Conservation (phyloP, 2,797 vertebrate genomes). For the Sebastes oblongus region DNA sequence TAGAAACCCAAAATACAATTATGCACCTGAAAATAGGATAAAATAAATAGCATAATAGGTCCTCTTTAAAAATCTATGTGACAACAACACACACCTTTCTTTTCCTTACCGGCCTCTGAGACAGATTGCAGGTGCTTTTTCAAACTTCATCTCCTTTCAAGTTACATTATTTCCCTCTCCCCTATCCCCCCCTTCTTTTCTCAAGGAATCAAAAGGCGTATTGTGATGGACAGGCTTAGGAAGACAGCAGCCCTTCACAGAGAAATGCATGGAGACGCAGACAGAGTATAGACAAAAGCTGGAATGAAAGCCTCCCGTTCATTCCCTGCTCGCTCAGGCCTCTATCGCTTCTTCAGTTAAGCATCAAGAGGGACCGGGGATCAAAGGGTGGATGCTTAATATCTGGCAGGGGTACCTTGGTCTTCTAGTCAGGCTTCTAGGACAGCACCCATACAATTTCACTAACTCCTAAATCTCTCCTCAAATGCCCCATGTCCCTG, state of each 20-base stretch:
- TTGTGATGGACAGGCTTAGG: slow-evolving; percentile 60
- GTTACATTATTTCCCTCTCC: slow-evolving; percentile 12
- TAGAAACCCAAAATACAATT: neutral
- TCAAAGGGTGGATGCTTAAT: slow-evolving; percentile 45
- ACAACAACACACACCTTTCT: neutral
- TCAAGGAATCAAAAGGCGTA: slow-evolving; percentile 69
- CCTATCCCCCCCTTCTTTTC: neutral
- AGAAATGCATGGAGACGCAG: slow-evolving; percentile 19
- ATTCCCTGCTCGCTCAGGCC: slow-evolving; percentile 11
- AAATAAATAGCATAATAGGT: neutral
- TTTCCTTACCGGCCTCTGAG: neutral
- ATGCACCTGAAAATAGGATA: neutral
- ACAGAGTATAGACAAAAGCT: slow-evolving; percentile 46
- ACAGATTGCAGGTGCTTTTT: slow-evolving; percentile 30
- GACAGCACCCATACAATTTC: slow-evolving; percentile 32
- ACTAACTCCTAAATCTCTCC: slow-evolving; percentile 36
- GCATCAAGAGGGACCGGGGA: slow-evolving; percentile 15
- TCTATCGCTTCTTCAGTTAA: slow-evolving; percentile 36
- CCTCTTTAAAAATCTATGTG: neutral
- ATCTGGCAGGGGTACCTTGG: slow-evolving; percentile 22
- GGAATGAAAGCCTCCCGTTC: slow-evolving; percentile 54
- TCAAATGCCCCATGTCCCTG: slow-evolving; percentile 16
- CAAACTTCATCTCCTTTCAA: slow-evolving; percentile 7
- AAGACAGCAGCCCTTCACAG: slow-evolving; percentile 43
- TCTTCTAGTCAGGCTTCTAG: slow-evolving; percentile 25